Percentiles rank a stretch among this genome's conserved stretches.
Conservation (phyloP, 2,113 vertebrate genomes). For the Onychostoma macrolepis region DNA sequence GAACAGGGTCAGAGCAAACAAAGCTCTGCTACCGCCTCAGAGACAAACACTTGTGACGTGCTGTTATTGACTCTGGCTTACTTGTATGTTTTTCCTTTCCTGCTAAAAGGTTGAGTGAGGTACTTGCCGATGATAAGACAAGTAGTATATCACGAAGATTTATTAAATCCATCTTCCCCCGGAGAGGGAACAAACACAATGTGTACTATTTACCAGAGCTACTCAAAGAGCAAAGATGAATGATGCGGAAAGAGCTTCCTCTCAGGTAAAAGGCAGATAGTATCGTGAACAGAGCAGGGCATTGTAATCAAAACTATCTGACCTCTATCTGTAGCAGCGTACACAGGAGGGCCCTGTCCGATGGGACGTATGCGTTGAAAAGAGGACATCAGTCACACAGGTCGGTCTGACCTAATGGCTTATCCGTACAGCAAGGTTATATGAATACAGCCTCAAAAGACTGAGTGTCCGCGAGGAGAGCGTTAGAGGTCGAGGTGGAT, state of each 20-base stretch:
- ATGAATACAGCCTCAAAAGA: conserved; percentile 42
- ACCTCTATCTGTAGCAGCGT: conserved; percentile 48
- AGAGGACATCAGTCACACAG: conserved; percentile 56
- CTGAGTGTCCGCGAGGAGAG: neutral
- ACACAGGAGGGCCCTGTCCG: conserved; percentile 37
- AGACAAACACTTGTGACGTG: conserved; percentile 23
- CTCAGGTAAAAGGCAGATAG: conserved; percentile 53
- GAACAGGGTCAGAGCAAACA: conserved; percentile 6
- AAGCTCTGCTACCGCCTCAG: neutral
- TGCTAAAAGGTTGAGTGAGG: conserved; percentile 47
- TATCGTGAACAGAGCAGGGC: conserved; percentile 50
- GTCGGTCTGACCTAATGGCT: conserved; percentile 36
- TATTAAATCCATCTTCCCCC: conserved; percentile 55
- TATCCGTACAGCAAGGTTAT: conserved; percentile 37
- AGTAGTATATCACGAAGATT: conserved; percentile 54
- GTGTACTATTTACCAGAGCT: conserved; percentile 37
- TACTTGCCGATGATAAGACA: conserved; percentile 53
- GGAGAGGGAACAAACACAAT: conserved; percentile 45
- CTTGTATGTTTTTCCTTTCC: conserved; percentile 33
- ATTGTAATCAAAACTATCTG: conserved; percentile 55
- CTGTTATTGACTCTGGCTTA: conserved; percentile 40
- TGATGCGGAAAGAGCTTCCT: conserved; percentile 46
- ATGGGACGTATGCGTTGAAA: conserved; percentile 35
- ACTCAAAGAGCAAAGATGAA: conserved; percentile 57
- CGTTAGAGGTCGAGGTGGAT: conserved; percentile 45